Conservation (phyloP, 2,113 vertebrate genomes). For the Calyptommatus sinebrachiatus region DNA sequence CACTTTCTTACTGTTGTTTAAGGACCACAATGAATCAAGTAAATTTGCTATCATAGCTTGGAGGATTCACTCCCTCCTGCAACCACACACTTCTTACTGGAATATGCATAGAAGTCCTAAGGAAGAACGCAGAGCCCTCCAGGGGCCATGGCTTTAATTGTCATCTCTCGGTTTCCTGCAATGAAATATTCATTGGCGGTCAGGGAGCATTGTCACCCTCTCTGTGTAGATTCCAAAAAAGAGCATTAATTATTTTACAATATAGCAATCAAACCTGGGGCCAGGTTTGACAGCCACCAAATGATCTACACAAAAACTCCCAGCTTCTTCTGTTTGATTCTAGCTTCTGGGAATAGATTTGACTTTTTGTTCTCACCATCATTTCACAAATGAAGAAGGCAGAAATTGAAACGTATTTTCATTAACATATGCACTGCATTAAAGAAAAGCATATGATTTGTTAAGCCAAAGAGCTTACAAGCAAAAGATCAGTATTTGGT, state of each 20-base stretch:
- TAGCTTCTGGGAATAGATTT: conserved; percentile 20
- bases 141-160: neutral
- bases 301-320: conserved; percentile 20
- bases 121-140: conserved; percentile 24
- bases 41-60: neutral
- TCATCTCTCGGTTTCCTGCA: neutral
- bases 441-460: neutral
- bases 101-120: conserved; percentile 19
- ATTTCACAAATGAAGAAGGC: conserved; percentile 19
- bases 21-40: neutral
- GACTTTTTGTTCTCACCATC: neutral
- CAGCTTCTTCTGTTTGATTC: neutral
- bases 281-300: conserved; percentile 27
- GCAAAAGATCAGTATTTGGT: neutral
- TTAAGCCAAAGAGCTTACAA: conserved; percentile 21
- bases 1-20: neutral
- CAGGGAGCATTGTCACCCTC: conserved; percentile 19
- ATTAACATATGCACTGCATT: neutral
- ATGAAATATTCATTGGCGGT: conserved; percentile 17
- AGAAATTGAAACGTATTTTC: conserved; percentile 3
- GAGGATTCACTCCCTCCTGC: neutral
- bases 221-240: neutral
- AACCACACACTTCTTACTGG: rapidly evolving
- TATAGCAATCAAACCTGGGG: conserved; percentile 20
- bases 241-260: conserved; percentile 37